Conservation (phyloP, 2,113 vertebrate species). For the Gymnobelideus leadbeateri region DNA sequence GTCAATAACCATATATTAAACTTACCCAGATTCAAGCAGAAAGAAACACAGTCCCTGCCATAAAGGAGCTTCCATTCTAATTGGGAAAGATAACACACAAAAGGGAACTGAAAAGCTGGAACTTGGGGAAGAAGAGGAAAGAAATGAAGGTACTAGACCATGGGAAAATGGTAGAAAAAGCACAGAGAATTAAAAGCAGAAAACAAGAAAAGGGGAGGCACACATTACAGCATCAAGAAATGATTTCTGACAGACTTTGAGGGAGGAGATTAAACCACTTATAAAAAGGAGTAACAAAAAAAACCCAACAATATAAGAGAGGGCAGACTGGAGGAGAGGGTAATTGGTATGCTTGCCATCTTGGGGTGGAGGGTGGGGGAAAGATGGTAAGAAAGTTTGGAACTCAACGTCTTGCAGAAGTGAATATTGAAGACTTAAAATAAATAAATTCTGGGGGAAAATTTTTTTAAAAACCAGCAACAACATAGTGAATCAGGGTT, state of each 20-base stretch:
- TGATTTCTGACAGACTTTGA: neutral
- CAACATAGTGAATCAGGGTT: slow-evolving; percentile 10
- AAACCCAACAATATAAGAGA: neutral
- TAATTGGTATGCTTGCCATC: too few relatives aligned
- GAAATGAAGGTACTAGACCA: neutral
- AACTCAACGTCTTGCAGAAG: too few relatives aligned
- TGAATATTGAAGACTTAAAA: too few relatives aligned
- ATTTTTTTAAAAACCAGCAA: too few relatives aligned
- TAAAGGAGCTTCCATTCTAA: neutral
- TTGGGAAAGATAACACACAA: neutral
- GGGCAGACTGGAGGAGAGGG: too few relatives aligned
- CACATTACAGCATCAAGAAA: neutral
- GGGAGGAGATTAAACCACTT: neutral
- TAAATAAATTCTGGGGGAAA: too few relatives aligned
- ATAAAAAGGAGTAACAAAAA: neutral
- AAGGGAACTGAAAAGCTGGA: neutral
- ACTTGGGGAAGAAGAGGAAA: neutral
- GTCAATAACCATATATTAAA: neutral
- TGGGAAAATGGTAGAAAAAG: neutral
- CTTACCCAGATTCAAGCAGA: neutral
- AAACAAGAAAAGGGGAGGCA: neutral
- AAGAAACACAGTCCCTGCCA: neutral
- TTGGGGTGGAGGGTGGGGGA: too few relatives aligned
- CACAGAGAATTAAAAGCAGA: neutral
- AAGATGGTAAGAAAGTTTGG: too few relatives aligned